Percentiles rank a stretch among this genome's conserved stretches.
phyloP scores from a whole-genome alignment of 2,113 vertebrate genomes.

The Abramis brama region DNA sequence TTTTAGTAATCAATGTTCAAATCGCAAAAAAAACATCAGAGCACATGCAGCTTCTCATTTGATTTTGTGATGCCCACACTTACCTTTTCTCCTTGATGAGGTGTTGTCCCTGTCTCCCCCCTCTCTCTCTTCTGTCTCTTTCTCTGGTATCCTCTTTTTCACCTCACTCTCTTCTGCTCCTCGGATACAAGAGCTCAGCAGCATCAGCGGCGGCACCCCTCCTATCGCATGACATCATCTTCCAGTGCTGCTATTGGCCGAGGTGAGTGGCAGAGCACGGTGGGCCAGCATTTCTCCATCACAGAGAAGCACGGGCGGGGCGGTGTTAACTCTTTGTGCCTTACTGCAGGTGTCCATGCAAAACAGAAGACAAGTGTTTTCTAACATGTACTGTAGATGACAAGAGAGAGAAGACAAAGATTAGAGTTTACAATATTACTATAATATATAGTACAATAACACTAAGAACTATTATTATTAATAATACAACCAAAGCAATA shows the following conservation, averaged over 20 bases:
- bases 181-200: conserved; percentile 77
- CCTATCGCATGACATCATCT: conserved; percentile 81
- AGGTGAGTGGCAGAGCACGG: conserved; percentile 54
- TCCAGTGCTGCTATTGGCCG: conserved; percentile 70
- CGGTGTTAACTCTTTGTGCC: conserved; percentile 65
- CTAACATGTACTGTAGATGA: neutral
- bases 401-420: neutral
- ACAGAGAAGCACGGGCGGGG: conserved; percentile 50
- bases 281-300: conserved; percentile 64
- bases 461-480: neutral
- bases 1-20: neutral
- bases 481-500: neutral
- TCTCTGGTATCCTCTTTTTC: neutral
- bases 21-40: neutral
- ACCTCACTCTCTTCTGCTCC: conserved; percentile 56
- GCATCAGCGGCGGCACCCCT: conserved; percentile 78
- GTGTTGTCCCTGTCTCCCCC: conserved; percentile 37
- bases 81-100: conserved; percentile 57
- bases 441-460: neutral
- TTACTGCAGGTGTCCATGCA: conserved; percentile 59
- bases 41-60: neutral
- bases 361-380: neutral
- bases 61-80: conserved; percentile 41
- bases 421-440: neutral
- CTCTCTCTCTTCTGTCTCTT: conserved; percentile 12